Conservation (phyloP, 2,797 vertebrate genomes). For the Leptatherina wallacei region DNA sequence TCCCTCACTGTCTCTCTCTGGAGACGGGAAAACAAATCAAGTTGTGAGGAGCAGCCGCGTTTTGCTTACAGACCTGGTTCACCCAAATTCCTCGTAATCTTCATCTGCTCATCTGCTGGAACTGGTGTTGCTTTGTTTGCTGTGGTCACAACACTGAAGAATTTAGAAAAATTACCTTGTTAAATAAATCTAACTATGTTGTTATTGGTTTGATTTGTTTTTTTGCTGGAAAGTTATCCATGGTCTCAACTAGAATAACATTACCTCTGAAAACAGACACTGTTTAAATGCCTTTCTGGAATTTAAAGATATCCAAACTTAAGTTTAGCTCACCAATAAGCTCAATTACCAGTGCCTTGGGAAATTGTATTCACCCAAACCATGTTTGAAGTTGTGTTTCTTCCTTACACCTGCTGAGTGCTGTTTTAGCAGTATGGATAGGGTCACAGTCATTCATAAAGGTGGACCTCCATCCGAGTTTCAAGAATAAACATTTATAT, state of each 20-base stretch:
- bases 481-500: neutral
- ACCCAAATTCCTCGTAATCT: conserved; percentile 6
- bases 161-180: neutral
- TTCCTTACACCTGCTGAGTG: neutral
- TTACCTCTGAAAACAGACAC: neutral
- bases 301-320: neutral
- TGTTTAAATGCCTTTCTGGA: neutral
- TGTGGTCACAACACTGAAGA: neutral
- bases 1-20: conserved; percentile 4
- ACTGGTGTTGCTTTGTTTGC: neutral
- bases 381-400: neutral
- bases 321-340: neutral
- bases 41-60: conserved; percentile 9
- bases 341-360: neutral
- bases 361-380: neutral
- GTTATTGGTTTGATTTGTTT: neutral
- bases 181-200: neutral
- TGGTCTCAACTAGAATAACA: neutral
- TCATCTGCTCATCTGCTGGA: neutral
- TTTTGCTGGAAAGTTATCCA: neutral
- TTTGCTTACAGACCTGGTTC: conserved; percentile 27
- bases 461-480: neutral
- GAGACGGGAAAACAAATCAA: conserved; percentile 41
- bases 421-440: neutral
- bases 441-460: neutral